Evolutionary conservation across 1,140 invertebrate genomes (phyloP).

Genomic region (Callitettix versicolor): DNA sequence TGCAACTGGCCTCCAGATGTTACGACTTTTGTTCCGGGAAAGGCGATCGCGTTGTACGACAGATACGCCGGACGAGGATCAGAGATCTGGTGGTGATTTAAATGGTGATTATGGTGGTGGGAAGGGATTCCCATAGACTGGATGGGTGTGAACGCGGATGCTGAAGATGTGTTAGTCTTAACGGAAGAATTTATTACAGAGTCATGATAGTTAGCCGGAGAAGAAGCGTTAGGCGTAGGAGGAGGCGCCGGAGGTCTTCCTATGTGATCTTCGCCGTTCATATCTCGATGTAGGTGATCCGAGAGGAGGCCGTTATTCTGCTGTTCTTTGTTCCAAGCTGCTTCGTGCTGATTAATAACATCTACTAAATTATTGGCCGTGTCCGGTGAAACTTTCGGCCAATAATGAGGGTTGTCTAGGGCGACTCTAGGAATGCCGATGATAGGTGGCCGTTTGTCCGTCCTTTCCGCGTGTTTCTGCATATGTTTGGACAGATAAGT

Average conservation of each 20-base stretch:
- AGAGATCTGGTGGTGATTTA: constrained; percentile 47
- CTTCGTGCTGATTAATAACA: constrained; percentile 43
- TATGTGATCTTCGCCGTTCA: constrained; percentile 33
- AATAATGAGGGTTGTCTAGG: constrained; percentile 28
- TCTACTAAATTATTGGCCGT: constrained; percentile 29
- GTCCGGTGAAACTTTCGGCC: constrained; percentile 45
- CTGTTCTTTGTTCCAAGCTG: constrained; percentile 26
- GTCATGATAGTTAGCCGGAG: constrained; percentile 33
- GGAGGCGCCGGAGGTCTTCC: constrained; percentile 35
- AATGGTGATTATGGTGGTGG: constrained; percentile 51
- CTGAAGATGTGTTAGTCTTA: constrained; percentile 41
- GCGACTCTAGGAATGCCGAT: constrained; percentile 33
- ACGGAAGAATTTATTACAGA: constrained; percentile 23
- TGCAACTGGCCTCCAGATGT: constrained; percentile 28
- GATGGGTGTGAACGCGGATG: constrained; percentile 84
- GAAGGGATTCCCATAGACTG: constrained; percentile 67
- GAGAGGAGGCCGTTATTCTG: constrained; percentile 28
- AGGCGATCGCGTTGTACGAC: constrained; percentile 72
- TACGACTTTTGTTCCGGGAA: constrained; percentile 32
- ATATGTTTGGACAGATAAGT: constrained; percentile 98
- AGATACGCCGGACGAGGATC: constrained; percentile 68
- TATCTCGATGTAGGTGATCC: constrained; percentile 26
- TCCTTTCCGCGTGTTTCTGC: constrained; percentile 91
- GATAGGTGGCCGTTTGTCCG: constrained; percentile 79
- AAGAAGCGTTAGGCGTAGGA: constrained; percentile 31